Base-by-base conservation (phyloP, 2,888 invertebrate species). In the Agriopis marginaria region DNA sequence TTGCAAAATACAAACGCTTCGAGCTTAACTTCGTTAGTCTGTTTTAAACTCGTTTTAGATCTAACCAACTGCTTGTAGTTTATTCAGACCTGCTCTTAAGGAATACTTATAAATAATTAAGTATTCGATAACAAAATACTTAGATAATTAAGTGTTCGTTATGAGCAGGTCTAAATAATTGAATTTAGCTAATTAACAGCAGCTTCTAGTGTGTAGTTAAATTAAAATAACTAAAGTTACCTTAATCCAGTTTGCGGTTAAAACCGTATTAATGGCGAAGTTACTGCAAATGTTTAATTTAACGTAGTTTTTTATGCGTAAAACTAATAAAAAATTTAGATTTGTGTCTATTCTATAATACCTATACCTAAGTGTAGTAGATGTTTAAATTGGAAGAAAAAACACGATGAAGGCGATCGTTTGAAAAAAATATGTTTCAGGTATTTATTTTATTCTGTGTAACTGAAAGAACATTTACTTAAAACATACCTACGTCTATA, bases 141-240 rank as follows among this genome's bases (percentile, higher is more conserved):
- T 49, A 23, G 47, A 12, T 12, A 12, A 32, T 3, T 32, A 32
- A 32, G 32, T 32, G 4, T 32, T 32, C 32, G 42, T 42, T 49
- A 32, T 55, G 23, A 68, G 56, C 47, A 14, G 32, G 32, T 32
- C 32, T 5, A 32, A 32, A 32, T 54, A 63, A 54, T 67, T 51
- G 9, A 47, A 55, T 56, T 56, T 51, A 58, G 56, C 63, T 54
- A 50, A 50, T 56, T 67, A 68, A 68, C 67, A 63, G 56, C 66
- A 42, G 58, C 67, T 68, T 63, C n/a, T 63, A 68, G 63, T 54
- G 51, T 61, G 56, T 69, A 64, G 68, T 53, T 68, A 47, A 32
- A 58, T 45, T 55, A 51, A 56, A 59, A 49, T 54, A 60, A 68
- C 58, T 63, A 39, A 49, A 47, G 23, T 42, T 63, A 12, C 32